Conservation (phyloP, 2,113 vertebrate genomes). For the Antidorcas marsupialis region DNA sequence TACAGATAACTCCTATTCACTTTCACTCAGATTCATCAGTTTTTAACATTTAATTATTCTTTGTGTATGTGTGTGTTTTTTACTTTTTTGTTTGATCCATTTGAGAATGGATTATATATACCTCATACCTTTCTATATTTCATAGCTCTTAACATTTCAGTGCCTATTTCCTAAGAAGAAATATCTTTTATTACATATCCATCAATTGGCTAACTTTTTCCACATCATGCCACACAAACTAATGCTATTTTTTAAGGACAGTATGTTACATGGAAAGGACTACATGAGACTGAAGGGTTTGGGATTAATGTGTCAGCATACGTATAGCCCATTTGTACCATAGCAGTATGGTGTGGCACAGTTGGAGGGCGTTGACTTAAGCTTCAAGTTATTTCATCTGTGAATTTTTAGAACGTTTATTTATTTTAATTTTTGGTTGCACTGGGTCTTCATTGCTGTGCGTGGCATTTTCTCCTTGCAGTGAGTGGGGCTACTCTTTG, state of each 20-base stretch:
- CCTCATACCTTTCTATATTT: neutral
- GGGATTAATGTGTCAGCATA: neutral
- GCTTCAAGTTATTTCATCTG: neutral
- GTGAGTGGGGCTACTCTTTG: neutral
- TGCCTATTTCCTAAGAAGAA: neutral
- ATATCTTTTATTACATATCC: neutral
- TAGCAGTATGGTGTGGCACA: neutral
- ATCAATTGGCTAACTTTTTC: neutral
- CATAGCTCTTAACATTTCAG: neutral
- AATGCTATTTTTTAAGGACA: neutral
- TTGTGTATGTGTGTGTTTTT: neutral
- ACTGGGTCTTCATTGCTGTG: neutral
- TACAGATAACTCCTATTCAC: neutral
- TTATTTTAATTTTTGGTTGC: neutral
- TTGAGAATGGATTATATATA: neutral
- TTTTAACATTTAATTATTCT: constrained; percentile 5
- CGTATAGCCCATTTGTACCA: neutral
- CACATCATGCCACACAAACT: neutral
- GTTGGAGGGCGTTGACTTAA: neutral
- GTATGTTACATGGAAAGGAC: neutral
- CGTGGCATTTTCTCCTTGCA: neutral
- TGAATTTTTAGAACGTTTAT: neutral
- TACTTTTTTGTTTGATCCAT: neutral
- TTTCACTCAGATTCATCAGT: neutral
- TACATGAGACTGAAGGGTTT: neutral